Evolutionary conservation across 53 echinoderm and acorn worm genomes (phyloP), one percentile per base, ranked within the genome.

Genomic region (Henricia sp.): DNA sequence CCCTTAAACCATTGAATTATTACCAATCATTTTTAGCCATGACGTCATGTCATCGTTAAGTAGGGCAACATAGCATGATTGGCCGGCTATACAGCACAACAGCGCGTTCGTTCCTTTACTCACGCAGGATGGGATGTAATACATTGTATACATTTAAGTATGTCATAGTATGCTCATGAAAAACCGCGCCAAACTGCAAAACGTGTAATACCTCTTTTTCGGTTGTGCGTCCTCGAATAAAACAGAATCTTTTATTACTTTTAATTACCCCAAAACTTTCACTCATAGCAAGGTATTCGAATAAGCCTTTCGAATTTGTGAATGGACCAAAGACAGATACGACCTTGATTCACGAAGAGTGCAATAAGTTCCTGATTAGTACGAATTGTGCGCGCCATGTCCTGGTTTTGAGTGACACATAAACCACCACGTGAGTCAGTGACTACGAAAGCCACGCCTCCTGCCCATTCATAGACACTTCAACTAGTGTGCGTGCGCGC

Each of bases 321-420:
- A n/a, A n/a, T n/a, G n/a, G n/a, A n/a, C n/a, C n/a, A n/a, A n/a
- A n/a, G n/a, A n/a, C n/a, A n/a, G n/a, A n/a, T n/a, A n/a, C n/a
- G n/a, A n/a, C n/a, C n/a, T n/a, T n/a, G n/a, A n/a, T n/a, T n/a
- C n/a, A n/a, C n/a, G n/a, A n/a, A n/a, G n/a, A n/a, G n/a, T n/a
- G n/a, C n/a, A n/a, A n/a, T n/a, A n/a, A 67, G 67, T 20, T 70
- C 70, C 70, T 70, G 70, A 70, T 70, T 70, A 70, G 44, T 46
- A 11, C 70, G 70, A 70, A 70, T 43, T 70, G 43, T 40, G n/a
- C n/a, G n/a, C n/a, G n/a, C n/a, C n/a, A n/a, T n/a, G n/a, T n/a
- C n/a, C n/a, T n/a, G n/a, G n/a, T n/a, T 20, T 21, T 80, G 80
- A 80, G 48, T 80, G 80, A 44, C 80, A 72, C n/a, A n/a, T n/a